phyloP scores from a whole-genome alignment of 2,113 vertebrate species.

The Ailuropoda melanoleuca region DNA sequence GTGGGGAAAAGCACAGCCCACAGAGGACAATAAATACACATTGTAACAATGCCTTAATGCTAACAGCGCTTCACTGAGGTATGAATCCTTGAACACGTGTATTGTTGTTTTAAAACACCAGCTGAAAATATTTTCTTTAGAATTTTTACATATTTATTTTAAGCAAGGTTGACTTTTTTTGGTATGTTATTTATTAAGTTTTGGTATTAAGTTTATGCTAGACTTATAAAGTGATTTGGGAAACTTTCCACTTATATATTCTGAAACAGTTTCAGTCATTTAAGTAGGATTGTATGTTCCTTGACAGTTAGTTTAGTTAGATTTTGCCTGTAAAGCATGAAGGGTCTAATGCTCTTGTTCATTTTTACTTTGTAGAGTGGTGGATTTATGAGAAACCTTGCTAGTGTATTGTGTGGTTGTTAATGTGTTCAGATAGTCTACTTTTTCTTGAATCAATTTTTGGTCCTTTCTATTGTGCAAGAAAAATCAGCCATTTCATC shows the following conservation, averaged over 20 bases:
- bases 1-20: not conserved
- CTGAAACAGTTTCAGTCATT: not conserved
- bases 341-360: not conserved
- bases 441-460: slow-evolving; percentile 36
- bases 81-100: not conserved
- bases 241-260: not conserved
- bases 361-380: not conserved
- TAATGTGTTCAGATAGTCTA: not conserved
- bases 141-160: not conserved
- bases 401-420: not conserved
- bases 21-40: not conserved
- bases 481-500: slow-evolving; percentile 11
- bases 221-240: not conserved
- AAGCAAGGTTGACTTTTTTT: slow-evolving; percentile 33
- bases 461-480: slow-evolving; percentile 18
- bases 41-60: not conserved
- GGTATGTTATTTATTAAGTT: not conserved
- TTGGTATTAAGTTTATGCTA: slow-evolving; percentile 36
- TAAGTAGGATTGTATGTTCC: not conserved
- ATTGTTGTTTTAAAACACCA: not conserved
- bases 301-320: not conserved
- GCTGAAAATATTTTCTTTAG: not conserved
- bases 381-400: not conserved
- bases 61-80: not conserved
- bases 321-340: not conserved